phyloP scores from a whole-genome alignment of 2,113 vertebrate genomes.

The Pagrus major region DNA sequence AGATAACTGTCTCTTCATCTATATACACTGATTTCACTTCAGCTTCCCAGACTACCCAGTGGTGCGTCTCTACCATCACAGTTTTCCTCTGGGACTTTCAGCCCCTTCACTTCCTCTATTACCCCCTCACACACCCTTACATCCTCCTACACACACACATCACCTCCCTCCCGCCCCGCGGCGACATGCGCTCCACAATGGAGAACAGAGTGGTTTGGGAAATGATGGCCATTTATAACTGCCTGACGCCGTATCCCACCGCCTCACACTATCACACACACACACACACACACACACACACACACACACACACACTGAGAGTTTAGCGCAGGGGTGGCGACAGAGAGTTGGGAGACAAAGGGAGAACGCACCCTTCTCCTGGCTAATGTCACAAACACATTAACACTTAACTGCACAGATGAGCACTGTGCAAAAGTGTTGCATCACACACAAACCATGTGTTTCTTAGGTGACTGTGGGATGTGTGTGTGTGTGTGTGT shows the following conservation, averaged over 20 bases:
- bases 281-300: slow-evolving; percentile 34
- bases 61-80: slow-evolving; percentile 50
- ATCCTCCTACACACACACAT: slow-evolving; percentile 75
- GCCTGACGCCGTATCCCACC: slow-evolving; percentile 78
- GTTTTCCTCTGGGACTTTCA: slow-evolving; percentile 68
- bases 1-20: slow-evolving; percentile 26
- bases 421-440: slow-evolving; percentile 88
- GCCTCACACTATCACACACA: slow-evolving; percentile 57
- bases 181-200: slow-evolving; percentile 83
- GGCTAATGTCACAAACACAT: slow-evolving; percentile 90
- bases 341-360: slow-evolving; percentile 64
- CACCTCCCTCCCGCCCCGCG: slow-evolving; percentile 64
- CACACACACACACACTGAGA: slow-evolving; percentile 28
- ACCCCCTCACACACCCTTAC: slow-evolving; percentile 71
- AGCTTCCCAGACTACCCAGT: slow-evolving; percentile 30
- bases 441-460: slow-evolving; percentile 86
- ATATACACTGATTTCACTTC: slow-evolving; percentile 34
- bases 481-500: background rate
- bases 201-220: slow-evolving; percentile 84
- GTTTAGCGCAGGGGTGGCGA: slow-evolving; percentile 32
- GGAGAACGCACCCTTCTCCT: slow-evolving; percentile 65
- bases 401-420: slow-evolving; percentile 92
- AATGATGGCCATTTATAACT: slow-evolving; percentile 88
- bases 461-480: slow-evolving; percentile 86
- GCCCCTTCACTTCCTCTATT: slow-evolving; percentile 74